Conservation (phyloP, 2,113 vertebrate species). For the Chaetorhynchus papuensis region DNA sequence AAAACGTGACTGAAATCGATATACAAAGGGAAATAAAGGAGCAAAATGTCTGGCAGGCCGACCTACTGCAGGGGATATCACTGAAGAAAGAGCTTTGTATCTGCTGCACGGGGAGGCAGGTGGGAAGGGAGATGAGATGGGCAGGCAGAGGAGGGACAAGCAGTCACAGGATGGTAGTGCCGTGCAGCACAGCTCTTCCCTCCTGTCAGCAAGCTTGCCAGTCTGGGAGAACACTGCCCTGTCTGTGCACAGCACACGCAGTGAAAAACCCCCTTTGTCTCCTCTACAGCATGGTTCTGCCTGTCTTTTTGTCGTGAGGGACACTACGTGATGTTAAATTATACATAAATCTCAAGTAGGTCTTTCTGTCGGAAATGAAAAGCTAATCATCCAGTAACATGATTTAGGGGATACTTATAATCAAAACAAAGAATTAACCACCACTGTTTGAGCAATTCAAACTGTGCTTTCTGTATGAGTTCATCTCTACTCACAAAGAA, state of each 20-base stretch:
- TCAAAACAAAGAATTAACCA: conserved; percentile 19
- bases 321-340: not conserved
- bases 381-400: not conserved
- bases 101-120: not conserved
- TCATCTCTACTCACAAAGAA: not conserved
- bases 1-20: not conserved
- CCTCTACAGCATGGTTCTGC: not conserved
- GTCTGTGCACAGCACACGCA: rapidly evolving
- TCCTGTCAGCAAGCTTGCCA: not conserved
- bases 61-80: not conserved
- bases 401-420: conserved; percentile 2
- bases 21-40: not conserved
- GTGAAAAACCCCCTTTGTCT: conserved; percentile 2
- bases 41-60: not conserved
- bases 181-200: not conserved
- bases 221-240: not conserved
- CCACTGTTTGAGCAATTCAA: not conserved
- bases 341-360: not conserved
- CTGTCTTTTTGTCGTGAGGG: not conserved
- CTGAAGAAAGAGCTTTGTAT: not conserved
- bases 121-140: not conserved
- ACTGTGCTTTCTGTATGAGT: not conserved
- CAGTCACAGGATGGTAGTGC: not conserved
- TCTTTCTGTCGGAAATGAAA: not conserved
- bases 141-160: not conserved